These are phyloP conservation scores for Stenolophus ochropezus DNA, from an alignment of 2,888 invertebrate species.

Conservation along the genomic window DNA sequence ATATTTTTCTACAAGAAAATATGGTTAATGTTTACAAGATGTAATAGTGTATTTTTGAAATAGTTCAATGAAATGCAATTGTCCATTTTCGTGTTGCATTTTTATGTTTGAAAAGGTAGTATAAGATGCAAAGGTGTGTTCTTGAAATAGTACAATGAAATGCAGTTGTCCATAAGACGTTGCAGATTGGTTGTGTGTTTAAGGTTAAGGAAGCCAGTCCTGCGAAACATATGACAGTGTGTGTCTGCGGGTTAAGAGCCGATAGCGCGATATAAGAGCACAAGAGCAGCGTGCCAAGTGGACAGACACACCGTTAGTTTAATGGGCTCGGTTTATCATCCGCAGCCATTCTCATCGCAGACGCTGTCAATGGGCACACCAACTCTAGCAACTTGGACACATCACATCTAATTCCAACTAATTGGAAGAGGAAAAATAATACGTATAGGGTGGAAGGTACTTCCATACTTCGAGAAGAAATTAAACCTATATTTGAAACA, in stretches of 20 bases:
- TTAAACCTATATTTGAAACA: too few species aligned
- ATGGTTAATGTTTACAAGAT: too few species aligned
- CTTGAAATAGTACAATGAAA: background rate
- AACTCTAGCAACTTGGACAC: background rate
- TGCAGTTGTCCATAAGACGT: background rate
- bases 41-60: too few species aligned
- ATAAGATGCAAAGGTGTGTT: too few species aligned
- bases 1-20: too few species aligned
- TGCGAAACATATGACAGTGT: constrained; percentile 25
- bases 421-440: background rate
- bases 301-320: constrained; percentile 46
- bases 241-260: constrained; percentile 33
- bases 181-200: background rate
- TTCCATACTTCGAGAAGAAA: too few species aligned
- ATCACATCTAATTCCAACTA: background rate
- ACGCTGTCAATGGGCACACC: background rate
- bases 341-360: constrained; percentile 3
- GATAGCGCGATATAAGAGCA: background rate
- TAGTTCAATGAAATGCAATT: too few species aligned
- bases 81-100: too few species aligned
- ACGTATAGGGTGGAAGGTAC: too few species aligned
- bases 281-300: constrained; percentile 25
- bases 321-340: constrained; percentile 37
- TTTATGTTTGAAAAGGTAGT: too few species aligned
- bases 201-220: background rate